Evolutionary conservation across 2,888 invertebrate species (phyloP).

Genomic region (Caenorhabditis sp.): DNA sequence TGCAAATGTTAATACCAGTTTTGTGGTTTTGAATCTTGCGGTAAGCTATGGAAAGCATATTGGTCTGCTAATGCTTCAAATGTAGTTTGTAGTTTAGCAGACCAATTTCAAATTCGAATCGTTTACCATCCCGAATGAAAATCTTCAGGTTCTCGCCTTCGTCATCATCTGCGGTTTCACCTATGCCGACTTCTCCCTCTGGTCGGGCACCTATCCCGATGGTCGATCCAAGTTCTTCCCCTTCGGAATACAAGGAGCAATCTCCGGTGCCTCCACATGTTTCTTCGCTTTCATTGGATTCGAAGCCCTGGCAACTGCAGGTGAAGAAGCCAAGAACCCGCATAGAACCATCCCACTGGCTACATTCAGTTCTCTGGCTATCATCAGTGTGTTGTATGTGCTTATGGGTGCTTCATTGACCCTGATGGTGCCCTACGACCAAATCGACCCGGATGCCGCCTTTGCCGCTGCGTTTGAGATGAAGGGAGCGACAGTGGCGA

Average conservation of each 20-base stretch:
- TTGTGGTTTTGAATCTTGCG: conserved; percentile 80
- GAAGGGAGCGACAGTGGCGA: conserved; percentile 57
- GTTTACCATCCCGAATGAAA: conserved; percentile 6
- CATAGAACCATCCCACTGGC: conserved; percentile 66
- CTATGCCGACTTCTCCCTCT: conserved; percentile 90
- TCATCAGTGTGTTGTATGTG: conserved; percentile 59
- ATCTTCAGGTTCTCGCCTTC: conserved; percentile 82
- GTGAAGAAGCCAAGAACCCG: conserved; percentile 68
- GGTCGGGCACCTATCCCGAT: conserved; percentile 85
- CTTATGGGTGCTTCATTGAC: conserved; percentile 66
- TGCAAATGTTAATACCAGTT: conserved; percentile 83
- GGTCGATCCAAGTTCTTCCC: conserved; percentile 66
- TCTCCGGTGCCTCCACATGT: conserved; percentile 68
- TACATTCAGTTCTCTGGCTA: conserved; percentile 61
- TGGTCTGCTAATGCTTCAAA: too few species aligned
- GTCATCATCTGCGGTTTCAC: conserved; percentile 88
- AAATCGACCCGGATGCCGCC: conserved; percentile 64
- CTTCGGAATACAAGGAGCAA: conserved; percentile 61
- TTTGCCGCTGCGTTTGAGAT: conserved; percentile 67
- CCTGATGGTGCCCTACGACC: conserved; percentile 68
- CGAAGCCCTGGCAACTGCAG: conserved; percentile 69
- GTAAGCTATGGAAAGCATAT: conserved; percentile 28
- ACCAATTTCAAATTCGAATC: not conserved
- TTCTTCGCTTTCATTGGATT: conserved; percentile 71
- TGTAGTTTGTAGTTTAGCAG: too few species aligned